Base-by-base conservation (phyloP, 1,140 invertebrate genomes). In the Choristoneura fumiferana region DNA sequence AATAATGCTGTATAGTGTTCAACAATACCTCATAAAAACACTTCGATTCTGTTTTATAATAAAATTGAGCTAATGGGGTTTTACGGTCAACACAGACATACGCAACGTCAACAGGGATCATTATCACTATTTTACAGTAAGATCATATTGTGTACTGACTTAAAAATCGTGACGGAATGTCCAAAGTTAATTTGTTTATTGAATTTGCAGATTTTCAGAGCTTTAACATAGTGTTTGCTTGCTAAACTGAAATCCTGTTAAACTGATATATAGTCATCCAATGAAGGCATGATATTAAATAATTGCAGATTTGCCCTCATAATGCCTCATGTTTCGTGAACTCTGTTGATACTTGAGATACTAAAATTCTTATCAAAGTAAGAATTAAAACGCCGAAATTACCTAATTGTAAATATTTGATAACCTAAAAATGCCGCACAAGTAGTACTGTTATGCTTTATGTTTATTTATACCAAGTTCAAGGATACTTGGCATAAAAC, bases 11-110 rank as follows among this genome's bases (percentile, higher is more conserved):
- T 18, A 22, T 18, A 43, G n/a, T 43, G 1, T 17, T 43, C 22
- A 49, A 49, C 43, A 49, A 49, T 49, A 18, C 43, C 8, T 49
- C 43, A 49, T 49, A 49, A 49, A 49, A 49, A 29, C 22, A 49
- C 12, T 49, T 49, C 22, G 22, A 18, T 49, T 10, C 17, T 22
- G 22, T 22, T 33, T 49, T n/a, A 15, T 33, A 10, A 17, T 49
- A 22, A 22, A 4, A 13, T 49, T n/a, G 43, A 49, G 8, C 18
- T 49, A 49, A 22, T 49, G 43, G 22, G 43, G 3, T n/a, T 49
- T 49, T 29, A 49, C 43, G 43, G 18, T 0, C 22, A 29, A 49
- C 17, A 17, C 1, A 43, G 43, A 22, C 43, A 29, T 43, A 18
- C 29, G 14, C 6, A 29, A 29, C 2, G 6, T 29, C 22, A 37